A percentile compares a stretch with the other conserved stretches of the same genome.
phyloP scores from a whole-genome alignment of 1,140 invertebrate species.

The Rhagoletis zephyria region DNA sequence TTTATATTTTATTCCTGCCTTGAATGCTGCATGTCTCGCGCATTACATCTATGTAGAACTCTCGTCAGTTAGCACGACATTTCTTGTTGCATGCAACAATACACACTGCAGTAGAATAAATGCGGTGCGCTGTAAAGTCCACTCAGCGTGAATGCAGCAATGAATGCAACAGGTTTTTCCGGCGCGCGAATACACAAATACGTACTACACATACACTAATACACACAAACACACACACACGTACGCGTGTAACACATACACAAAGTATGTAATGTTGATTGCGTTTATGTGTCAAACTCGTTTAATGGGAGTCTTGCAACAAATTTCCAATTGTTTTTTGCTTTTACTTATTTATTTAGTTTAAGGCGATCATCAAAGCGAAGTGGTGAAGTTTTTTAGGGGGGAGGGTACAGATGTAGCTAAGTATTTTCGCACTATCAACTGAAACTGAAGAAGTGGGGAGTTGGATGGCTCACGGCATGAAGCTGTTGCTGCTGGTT shows the following conservation, averaged over 20 bases:
- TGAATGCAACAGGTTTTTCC: constrained; percentile 49
- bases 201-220: background rate
- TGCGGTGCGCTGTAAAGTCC: background rate
- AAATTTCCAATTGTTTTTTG: constrained; percentile 41
- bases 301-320: constrained; percentile 49
- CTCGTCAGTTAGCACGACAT: constrained; percentile 1
- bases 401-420: background rate
- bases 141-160: constrained; percentile 22
- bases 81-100: constrained; percentile 16
- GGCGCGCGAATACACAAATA: background rate
- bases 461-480: background rate
- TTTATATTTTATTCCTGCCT: background rate
- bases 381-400: background rate
- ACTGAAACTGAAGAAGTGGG: too few relatives aligned
- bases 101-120: constrained; percentile 17
- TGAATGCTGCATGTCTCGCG: background rate
- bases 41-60: background rate
- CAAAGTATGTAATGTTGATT: background rate
- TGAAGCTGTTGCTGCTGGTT: background rate
- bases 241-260: background rate
- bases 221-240: background rate
- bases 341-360: constrained; percentile 19
- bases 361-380: too few relatives aligned
- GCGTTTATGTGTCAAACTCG: constrained; percentile 52
- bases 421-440: constrained; percentile 14